A percentile compares a stretch with the other conserved stretches of the same genome.
phyloP scores from a whole-genome alignment of 1,140 invertebrate genomes.

The Saccostrea glomerata region DNA sequence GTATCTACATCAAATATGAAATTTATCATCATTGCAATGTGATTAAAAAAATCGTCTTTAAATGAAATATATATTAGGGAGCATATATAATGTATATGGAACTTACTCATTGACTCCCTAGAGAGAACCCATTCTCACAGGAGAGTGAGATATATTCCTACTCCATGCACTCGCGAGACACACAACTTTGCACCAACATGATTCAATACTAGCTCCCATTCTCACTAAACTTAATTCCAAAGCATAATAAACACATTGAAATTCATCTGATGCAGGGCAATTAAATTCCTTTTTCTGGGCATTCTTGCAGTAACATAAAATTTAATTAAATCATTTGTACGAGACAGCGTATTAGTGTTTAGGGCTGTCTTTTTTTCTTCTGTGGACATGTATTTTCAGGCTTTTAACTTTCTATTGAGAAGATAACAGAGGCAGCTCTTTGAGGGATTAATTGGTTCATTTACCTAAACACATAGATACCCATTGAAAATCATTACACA shows the following conservation, averaged over 20 bases:
- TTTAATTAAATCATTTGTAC: conserved; percentile 30
- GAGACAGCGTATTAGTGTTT: not conserved
- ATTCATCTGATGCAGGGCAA: not conserved
- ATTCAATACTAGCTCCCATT: not conserved
- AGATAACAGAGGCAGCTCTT: not conserved
- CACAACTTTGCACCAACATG: conserved; percentile 13
- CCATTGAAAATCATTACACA: not conserved
- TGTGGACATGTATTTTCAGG: conserved; percentile 23
- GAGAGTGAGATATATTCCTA: not conserved
- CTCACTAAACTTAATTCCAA: conserved; percentile 1
- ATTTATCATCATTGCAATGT: too few relatives aligned
- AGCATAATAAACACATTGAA: conserved; percentile 23
- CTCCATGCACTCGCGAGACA: not conserved
- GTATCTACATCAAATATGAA: too few relatives aligned
- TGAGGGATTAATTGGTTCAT: conserved; percentile 31
- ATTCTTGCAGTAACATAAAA: not conserved
- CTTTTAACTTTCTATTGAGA: conserved; percentile 38
- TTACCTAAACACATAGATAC: not conserved
- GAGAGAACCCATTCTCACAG: not conserved
- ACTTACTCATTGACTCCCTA: not conserved
- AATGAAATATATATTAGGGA: too few relatives aligned
- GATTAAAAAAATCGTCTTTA: too few relatives aligned
- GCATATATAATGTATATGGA: too few relatives aligned
- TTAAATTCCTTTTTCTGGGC: not conserved
- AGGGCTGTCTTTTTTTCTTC: conserved; percentile 9